Evolutionary conservation across 2,113 vertebrate species (phyloP), one percentile per base, ranked within the genome.

Genomic region (Apodemus sylvaticus): DNA sequence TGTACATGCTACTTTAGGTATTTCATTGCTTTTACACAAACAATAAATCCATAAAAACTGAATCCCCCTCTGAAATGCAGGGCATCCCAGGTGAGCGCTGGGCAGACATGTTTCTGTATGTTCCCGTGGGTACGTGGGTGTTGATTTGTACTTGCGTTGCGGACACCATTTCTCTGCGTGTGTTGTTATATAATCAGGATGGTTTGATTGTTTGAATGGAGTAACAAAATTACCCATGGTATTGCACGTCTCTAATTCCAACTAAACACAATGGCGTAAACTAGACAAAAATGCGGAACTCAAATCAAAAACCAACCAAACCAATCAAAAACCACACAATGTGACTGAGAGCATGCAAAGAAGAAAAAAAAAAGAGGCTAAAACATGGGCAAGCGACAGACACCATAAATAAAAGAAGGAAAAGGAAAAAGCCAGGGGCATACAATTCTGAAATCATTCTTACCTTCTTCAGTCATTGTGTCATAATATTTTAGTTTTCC

Each of bases 401-500:
- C n/a, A 51, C 74, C 86, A 74, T 66, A 96, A 97, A 96, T 93
- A 97, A 93, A 98, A 97, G 97, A 97, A 83, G 39, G 70, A 48
- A 34, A 98, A 98, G 97, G 9, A 26, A 97, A 98, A 98, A 98
- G 98, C 98, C 98, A 98, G 97, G 97, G 26, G 98, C 98, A 98
- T 98, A 98, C 97, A 98, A 98, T 98, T 99, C 98, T 98, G 98
- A 99, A 99, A 98, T 98, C 98, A 99, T 98, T 99, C 99, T 99
- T 99, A 99, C 99, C 99, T 99, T 99, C 99, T 99, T 99, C 99
- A 98, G 99, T 99, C 99, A 99, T 99, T 99, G 99, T 99, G 99
- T 99, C 99, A 99, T 99, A 99, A 99, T 99, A 99, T 99, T 99
- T 99, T 99, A 99, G 99, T 98, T 99, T 99, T 99, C 99, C 99